Conservation (phyloP, 2,113 vertebrate genomes). For the Paracyprichromis sp. region DNA sequence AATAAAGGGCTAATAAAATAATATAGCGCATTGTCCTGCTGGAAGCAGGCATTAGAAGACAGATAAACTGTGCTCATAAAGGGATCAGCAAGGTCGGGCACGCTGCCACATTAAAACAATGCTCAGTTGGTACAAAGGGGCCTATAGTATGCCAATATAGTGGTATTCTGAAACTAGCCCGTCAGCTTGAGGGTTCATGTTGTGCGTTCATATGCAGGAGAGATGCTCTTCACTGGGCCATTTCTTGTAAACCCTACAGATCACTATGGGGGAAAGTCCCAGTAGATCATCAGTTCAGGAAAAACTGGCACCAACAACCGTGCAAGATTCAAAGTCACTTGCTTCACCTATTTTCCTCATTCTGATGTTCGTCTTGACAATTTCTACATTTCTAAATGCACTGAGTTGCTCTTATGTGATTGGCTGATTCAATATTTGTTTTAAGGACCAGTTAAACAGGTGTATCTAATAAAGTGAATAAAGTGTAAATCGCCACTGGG, state of each 20-base stretch:
- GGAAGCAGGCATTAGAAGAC: background rate
- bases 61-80: background rate
- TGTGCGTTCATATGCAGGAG: background rate
- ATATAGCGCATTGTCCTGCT: background rate
- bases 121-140: background rate
- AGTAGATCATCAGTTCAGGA: background rate
- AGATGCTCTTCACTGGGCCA: background rate
- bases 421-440: background rate
- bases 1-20: background rate
- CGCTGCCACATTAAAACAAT: background rate
- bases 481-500: background rate
- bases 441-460: background rate
- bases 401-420: background rate
- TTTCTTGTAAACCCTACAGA: background rate
- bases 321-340: background rate
- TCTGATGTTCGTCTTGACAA: background rate
- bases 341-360: background rate
- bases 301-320: background rate
- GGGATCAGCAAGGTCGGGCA: background rate
- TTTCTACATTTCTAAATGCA: background rate
- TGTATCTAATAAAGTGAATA: background rate
- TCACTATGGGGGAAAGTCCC: background rate
- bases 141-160: background rate
- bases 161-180: background rate
- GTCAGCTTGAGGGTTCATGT: background rate